Conservation (phyloP, 2,888 invertebrate genomes). For the Drosophila lacicola region DNA sequence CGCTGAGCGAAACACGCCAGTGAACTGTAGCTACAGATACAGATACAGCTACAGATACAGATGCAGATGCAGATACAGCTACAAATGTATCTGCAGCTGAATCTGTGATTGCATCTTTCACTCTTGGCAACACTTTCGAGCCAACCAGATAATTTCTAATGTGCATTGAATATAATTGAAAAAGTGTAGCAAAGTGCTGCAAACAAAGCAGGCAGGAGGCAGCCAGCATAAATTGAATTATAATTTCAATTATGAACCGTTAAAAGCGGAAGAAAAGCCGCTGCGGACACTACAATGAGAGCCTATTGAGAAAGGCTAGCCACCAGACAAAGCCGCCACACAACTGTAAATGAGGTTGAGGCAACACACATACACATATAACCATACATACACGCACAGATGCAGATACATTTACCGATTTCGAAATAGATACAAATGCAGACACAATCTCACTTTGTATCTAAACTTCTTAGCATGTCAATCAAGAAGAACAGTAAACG, state of each 20-base stretch:
- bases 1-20: slow-evolving; percentile 63
- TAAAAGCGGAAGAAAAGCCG: slow-evolving; percentile 77
- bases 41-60: slow-evolving; percentile 12
- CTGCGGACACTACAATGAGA: slow-evolving; percentile 55
- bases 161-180: slow-evolving; percentile 74
- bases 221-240: slow-evolving; percentile 71
- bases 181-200: slow-evolving; percentile 70
- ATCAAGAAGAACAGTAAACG: slow-evolving; percentile 70
- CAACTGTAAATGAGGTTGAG: slow-evolving; percentile 78
- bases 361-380: slow-evolving; percentile 29
- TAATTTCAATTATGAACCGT: slow-evolving; percentile 81
- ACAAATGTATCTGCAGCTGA: slow-evolving; percentile 44
- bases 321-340: slow-evolving; percentile 32
- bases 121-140: slow-evolving; percentile 64
- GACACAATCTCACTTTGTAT: slow-evolving; percentile 38
- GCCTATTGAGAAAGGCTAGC: slow-evolving; percentile 61
- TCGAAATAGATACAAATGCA: slow-evolving; percentile 18
- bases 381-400: slow-evolving; percentile 21
- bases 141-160: slow-evolving; percentile 65
- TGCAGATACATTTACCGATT: slow-evolving; percentile 25
- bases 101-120: slow-evolving; percentile 66
- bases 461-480: slow-evolving; percentile 66
- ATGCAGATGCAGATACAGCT: slow-evolving; percentile 18
- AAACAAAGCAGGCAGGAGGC: slow-evolving; percentile 39
- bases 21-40: slow-evolving; percentile 17